Conservation (phyloP, 1,140 invertebrate species). For the Drosophila albomicans region DNA sequence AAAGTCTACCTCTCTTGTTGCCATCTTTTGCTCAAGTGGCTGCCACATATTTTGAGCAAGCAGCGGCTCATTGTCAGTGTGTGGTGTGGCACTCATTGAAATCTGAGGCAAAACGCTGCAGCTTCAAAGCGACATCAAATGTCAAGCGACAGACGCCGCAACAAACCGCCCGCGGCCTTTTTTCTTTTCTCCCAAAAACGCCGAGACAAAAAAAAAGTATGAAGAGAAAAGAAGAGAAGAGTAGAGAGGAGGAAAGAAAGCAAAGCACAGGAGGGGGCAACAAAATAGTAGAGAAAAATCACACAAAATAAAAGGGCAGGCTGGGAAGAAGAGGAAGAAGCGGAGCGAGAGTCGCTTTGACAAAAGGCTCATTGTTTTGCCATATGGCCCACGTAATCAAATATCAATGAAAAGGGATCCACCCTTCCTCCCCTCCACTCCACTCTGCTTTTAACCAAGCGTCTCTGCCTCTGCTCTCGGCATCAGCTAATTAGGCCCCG, state of each 20-base stretch:
- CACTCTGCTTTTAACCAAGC: conserved; percentile 1
- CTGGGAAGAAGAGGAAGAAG: not conserved
- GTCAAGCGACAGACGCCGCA: conserved; percentile 54
- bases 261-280: not conserved
- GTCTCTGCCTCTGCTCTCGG: conserved; percentile 15
- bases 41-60: conserved; percentile 5
- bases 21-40: conserved; percentile 45
- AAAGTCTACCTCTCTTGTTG: not conserved
- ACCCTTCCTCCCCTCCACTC: not conserved
- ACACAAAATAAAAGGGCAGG: conserved; percentile 12
- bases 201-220: not conserved
- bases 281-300: conserved; percentile 16
- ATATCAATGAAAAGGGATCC: conserved; percentile 53
- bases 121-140: conserved; percentile 59
- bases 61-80: conserved; percentile 44
- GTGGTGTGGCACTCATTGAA: conserved; percentile 60
- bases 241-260: conserved; percentile 6
- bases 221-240: conserved; percentile 6
- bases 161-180: conserved; percentile 18
- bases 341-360: conserved; percentile 31
- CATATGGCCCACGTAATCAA: conserved; percentile 53
- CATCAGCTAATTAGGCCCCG: conserved; percentile 22
- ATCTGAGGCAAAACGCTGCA: conserved; percentile 53
- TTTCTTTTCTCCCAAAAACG: conserved; percentile 1
- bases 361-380: conserved; percentile 55